These are phyloP conservation scores for Tachysurus vachellii DNA, from an alignment of 2,113 vertebrate species.

Conservation along the genomic window DNA sequence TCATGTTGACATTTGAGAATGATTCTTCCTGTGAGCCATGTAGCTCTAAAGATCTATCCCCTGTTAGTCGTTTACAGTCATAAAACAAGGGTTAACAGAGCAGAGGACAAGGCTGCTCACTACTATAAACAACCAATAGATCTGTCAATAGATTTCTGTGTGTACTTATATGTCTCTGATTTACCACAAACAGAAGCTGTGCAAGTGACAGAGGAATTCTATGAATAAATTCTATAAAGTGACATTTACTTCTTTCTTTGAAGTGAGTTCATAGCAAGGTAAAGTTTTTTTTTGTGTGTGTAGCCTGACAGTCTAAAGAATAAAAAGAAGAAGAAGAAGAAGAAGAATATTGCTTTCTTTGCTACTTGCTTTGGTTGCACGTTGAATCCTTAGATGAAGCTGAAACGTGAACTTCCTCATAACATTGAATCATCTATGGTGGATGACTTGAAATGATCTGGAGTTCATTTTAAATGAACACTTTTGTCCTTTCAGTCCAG, in stretches of 20 bases:
- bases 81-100: slow-evolving; percentile 39
- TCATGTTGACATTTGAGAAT: slow-evolving; percentile 75
- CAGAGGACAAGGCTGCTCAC: slow-evolving; percentile 21
- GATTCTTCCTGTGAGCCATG: slow-evolving; percentile 67
- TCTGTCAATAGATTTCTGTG: slow-evolving; percentile 11
- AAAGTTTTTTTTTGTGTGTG: not conserved
- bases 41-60: slow-evolving; percentile 51
- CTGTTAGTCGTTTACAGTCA: slow-evolving; percentile 61
- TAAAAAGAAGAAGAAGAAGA: not conserved
- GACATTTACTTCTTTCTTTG: not conserved
- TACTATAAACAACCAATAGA: slow-evolving; percentile 32
- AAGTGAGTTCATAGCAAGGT: not conserved
- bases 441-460: not conserved
- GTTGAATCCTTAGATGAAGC: not conserved
- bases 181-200: not conserved
- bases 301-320: not conserved
- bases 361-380: not conserved
- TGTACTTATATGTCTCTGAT: slow-evolving; percentile 36
- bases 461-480: not conserved
- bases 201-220: not conserved
- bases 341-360: not conserved
- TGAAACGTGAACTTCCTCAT: not conserved
- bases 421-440: not conserved
- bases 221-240: not conserved
- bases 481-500: slow-evolving; percentile 16